phyloP scores from a whole-genome alignment of 2,797 vertebrate genomes.

The Typhlichthys eigenmanni region DNA sequence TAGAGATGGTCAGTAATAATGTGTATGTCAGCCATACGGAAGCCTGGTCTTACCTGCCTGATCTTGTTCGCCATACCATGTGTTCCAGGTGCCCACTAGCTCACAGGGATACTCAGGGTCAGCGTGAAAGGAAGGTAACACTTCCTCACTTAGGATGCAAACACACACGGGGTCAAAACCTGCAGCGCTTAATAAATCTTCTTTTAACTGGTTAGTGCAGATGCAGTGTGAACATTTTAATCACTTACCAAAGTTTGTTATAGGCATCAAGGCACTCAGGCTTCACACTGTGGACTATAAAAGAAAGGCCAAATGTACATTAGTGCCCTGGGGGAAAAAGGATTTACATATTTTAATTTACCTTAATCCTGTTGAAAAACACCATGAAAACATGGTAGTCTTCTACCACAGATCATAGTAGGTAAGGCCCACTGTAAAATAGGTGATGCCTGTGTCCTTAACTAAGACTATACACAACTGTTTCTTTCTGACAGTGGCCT shows the following conservation, averaged over 20 bases:
- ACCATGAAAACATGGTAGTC: background rate
- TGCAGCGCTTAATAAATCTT: background rate
- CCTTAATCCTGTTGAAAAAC: slow-evolving; percentile 9
- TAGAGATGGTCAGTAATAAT: background rate
- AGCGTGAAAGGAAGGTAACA: slow-evolving; percentile 88
- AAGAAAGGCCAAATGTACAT: slow-evolving; percentile 16
- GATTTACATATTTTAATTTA: slow-evolving; percentile 4
- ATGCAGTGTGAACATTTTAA: background rate
- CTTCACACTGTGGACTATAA: slow-evolving; percentile 98
- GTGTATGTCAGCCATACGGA: background rate
- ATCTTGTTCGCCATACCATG: slow-evolving; percentile 99
- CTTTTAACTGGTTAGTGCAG: background rate
- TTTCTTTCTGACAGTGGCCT: no score
- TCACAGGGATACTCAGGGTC: slow-evolving; percentile 92
- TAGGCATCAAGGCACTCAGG: slow-evolving; percentile 95
- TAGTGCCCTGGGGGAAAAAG: background rate
- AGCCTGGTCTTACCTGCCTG: slow-evolving; percentile 87
- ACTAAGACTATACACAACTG: no score
- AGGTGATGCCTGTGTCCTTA: no score
- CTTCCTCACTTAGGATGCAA: slow-evolving; percentile 79
- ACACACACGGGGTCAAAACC: slow-evolving; percentile 11
- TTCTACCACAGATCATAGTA: no score
- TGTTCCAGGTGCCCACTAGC: slow-evolving; percentile 98
- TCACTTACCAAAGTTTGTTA: slow-evolving; percentile 94
- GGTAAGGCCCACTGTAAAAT: no score